Base-by-base conservation (phyloP, 2,888 invertebrate species). In the Malthinus seriepunctatus region DNA sequence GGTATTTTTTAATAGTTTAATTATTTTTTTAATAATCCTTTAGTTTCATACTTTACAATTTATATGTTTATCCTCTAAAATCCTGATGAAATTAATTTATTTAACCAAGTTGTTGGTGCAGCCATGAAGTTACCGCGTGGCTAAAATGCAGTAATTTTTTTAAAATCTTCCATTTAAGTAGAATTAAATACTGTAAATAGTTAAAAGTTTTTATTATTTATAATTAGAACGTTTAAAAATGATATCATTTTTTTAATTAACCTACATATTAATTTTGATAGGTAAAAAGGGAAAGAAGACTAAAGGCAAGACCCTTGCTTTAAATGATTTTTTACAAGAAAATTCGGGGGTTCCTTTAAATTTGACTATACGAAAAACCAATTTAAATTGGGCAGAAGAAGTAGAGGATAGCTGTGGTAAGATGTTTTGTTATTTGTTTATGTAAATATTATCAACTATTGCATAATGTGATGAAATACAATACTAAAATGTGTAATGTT, bases 251-350 rank as follows among this genome's bases (percentile, higher is more conserved):
- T 45, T 44, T 9, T 6, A 15, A 10, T 44, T 23, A 44, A 23
- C 14, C n/a, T 44, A 10, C 10, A 10, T 31, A n/a, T 9, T 42
- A 15, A 15, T 23, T 42, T 4, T 45, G 71, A 51, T 82, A 91
- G 90, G 86, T 80, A 93, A 89, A 85, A 93, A 90, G 84, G 87
- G 84, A 78, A 93, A 89, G 83, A 95, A 91, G 83, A 84, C 84
- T 79, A 93, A 92, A 84, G 91, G 91, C 77, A 90, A 88, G 77
- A 89, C 90, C 64, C 80, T 94, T 73, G 86, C 88, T 69, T 82
- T 95, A 73, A 91, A 88, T 77, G 89, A 89, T 72, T 94, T 95
- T 78, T 82, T 95, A 69, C 88, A 88, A 63, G 88, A 89, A 74
- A 76, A 78, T 49, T 84, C 86, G 56, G 86, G 86, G 51, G 82